Evolutionary conservation across 2,888 invertebrate genomes (phyloP).

Genomic region (Leucania comma): DNA sequence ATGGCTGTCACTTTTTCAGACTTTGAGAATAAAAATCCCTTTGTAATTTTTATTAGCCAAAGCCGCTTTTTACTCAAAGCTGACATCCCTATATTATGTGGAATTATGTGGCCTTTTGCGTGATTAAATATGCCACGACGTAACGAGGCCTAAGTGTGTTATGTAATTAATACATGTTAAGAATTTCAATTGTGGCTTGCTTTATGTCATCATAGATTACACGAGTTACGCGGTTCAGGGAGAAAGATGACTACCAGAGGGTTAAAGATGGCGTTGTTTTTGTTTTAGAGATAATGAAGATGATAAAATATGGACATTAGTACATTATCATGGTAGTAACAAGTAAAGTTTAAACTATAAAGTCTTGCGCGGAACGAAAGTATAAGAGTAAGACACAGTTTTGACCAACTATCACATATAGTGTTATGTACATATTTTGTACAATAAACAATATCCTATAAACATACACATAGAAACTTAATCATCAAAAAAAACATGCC

Average conservation of each 20-base stretch:
- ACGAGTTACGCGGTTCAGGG: neutral
- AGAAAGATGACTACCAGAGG: neutral
- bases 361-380: too few species aligned
- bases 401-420: neutral
- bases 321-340: too few species aligned
- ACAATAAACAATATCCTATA: neutral
- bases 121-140: constrained; percentile 48
- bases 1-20: neutral
- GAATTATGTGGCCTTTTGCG: constrained; percentile 33
- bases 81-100: constrained; percentile 29
- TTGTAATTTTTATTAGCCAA: constrained; percentile 9
- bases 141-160: constrained; percentile 40
- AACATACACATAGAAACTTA: neutral
- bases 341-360: too few species aligned
- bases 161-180: constrained; percentile 43
- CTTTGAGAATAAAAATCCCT: constrained; percentile 3
- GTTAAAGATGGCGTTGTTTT: neutral
- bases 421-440: neutral
- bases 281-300: neutral
- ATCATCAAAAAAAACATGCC: neutral
- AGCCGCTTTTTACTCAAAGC: constrained; percentile 35
- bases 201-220: constrained; percentile 15
- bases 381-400: too few species aligned
- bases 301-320: neutral
- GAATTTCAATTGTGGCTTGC: constrained; percentile 25